phyloP scores from a whole-genome alignment of 2,113 vertebrate genomes.

The Myiopsitta monachus region DNA sequence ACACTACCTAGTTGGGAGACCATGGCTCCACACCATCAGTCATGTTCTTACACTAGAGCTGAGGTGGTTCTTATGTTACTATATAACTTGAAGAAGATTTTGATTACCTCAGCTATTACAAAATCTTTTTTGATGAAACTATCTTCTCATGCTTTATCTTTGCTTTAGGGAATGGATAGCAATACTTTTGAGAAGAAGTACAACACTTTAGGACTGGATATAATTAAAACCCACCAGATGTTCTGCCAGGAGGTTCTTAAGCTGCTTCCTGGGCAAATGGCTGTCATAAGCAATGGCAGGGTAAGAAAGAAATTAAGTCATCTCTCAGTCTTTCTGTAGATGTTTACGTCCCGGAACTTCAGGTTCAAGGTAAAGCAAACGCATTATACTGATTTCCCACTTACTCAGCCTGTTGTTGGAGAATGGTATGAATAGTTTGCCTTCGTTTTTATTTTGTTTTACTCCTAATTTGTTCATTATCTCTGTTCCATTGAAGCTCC shows the following conservation, averaged over 20 bases:
- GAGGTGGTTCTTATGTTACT: not conserved
- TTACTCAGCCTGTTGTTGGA: not conserved
- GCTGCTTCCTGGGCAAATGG: slow-evolving; percentile 82
- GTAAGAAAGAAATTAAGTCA: slow-evolving; percentile 74
- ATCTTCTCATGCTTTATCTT: not conserved
- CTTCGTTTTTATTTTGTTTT: not conserved
- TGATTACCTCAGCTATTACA: not conserved
- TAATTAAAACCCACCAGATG: slow-evolving; percentile 86
- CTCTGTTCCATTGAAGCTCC: not conserved
- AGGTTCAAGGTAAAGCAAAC: not conserved
- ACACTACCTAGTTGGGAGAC: not conserved
- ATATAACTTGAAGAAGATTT: not conserved
- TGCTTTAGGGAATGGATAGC: slow-evolving; percentile 84
- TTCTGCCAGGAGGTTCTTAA: slow-evolving; percentile 91
- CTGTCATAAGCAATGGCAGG: slow-evolving; percentile 90
- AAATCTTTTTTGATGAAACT: not conserved
- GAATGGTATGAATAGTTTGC: not conserved
- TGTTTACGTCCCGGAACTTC: not conserved
- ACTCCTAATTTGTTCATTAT: not conserved
- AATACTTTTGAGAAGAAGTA: slow-evolving; percentile 93
- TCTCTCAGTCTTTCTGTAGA: not conserved
- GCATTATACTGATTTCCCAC: not conserved
- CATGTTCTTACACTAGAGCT: not conserved
- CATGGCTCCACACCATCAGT: rapidly evolving
- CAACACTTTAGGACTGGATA: slow-evolving; percentile 88